phyloP scores from a whole-genome alignment of 2,113 vertebrate genomes.

The Anguilla rostrata region DNA sequence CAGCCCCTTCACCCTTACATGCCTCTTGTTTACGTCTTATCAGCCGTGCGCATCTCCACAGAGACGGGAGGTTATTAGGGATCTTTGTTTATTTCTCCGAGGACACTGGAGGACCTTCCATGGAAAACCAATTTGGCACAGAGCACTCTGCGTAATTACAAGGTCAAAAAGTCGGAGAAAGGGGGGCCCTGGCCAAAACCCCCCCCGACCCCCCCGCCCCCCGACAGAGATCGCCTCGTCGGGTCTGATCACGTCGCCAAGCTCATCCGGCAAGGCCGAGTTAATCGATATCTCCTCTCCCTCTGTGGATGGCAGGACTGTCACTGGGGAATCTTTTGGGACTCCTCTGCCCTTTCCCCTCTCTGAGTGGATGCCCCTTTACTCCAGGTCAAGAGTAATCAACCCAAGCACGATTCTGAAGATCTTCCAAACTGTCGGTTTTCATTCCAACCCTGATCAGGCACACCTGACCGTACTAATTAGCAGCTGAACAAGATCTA shows the following conservation, averaged over 20 bases:
- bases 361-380: not conserved
- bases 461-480: too few species aligned
- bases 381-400: too few species aligned
- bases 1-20: not conserved
- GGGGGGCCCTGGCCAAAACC: not conserved
- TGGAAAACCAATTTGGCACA: constrained; percentile 5
- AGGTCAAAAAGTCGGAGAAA: not conserved
- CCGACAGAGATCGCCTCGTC: not conserved
- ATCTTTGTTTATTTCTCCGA: not conserved
- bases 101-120: not conserved
- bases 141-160: constrained; percentile 9
- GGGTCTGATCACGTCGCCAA: not conserved
- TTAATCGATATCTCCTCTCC: not conserved
- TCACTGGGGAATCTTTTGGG: not conserved
- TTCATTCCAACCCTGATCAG: too few species aligned
- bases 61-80: not conserved
- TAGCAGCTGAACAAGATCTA: too few species aligned
- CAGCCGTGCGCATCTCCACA: not conserved
- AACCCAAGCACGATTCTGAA: too few species aligned
- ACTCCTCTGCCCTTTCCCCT: too few species aligned
- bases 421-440: too few species aligned
- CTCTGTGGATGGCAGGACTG: not conserved
- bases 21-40: not conserved
- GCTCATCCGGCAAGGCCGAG: not conserved
- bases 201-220: not conserved